phyloP scores from a whole-genome alignment of 2,888 invertebrate genomes.

The Cyrtodaria siliqua region DNA sequence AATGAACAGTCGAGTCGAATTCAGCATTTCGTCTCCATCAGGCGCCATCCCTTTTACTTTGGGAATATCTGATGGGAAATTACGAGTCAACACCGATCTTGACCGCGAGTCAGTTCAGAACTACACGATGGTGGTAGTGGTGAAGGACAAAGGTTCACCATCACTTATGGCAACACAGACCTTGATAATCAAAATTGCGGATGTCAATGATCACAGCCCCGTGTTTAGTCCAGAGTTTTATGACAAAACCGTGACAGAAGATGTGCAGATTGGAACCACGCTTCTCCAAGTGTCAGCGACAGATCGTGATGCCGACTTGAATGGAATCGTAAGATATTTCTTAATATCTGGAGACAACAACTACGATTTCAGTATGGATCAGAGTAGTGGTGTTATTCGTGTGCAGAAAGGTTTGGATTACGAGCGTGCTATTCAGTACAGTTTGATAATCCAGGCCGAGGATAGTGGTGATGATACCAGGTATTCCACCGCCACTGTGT shows the following conservation, averaged over 20 bases:
- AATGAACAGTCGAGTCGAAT: slow-evolving; percentile 92
- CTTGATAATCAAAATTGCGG: slow-evolving; percentile 70
- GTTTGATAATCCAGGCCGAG: slow-evolving; percentile 94
- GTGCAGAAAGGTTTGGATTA: slow-evolving; percentile 97
- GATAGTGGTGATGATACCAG: slow-evolving; percentile 86
- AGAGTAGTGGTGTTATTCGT: slow-evolving; percentile 95
- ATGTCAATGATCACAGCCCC: slow-evolving; percentile 80
- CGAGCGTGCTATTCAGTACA: slow-evolving; percentile 94
- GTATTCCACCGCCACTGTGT: slow-evolving; percentile 91
- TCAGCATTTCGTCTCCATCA: slow-evolving; percentile 86
- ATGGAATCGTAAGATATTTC: slow-evolving; percentile 96
- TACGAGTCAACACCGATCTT: slow-evolving; percentile 94
- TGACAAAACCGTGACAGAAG: slow-evolving; percentile 92
- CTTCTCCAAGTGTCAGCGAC: slow-evolving; percentile 92
- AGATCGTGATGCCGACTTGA: slow-evolving; percentile 90
- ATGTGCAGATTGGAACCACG: slow-evolving; percentile 96
- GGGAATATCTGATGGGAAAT: slow-evolving; percentile 94
- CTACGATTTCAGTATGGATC: slow-evolving; percentile 86
- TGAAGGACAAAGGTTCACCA: slow-evolving; percentile 77
- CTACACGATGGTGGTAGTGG: slow-evolving; percentile 77
- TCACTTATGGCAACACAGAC: slow-evolving; percentile 62
- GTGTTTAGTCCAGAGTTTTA: slow-evolving; percentile 90
- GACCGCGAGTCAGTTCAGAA: slow-evolving; percentile 88
- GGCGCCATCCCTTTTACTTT: slow-evolving; percentile 91
- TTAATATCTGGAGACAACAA: slow-evolving; percentile 93